Percentiles rank a stretch among this genome's conserved stretches.
Conservation (phyloP, 2,888 invertebrate genomes). For the Tipula vernalis region DNA sequence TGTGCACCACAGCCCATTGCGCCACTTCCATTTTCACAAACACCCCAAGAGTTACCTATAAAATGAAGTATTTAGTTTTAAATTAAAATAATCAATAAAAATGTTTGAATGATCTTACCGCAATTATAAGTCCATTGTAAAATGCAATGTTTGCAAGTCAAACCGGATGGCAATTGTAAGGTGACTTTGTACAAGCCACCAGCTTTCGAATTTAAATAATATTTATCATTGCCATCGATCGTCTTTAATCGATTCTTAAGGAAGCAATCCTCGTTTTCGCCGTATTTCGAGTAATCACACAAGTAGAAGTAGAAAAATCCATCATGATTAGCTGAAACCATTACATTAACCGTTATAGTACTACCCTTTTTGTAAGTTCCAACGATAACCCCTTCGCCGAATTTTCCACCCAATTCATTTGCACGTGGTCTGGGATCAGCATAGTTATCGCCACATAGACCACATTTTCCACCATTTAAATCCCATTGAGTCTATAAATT, state of each 20-base stretch:
- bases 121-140: constrained; percentile 42
- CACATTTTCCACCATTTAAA: constrained; percentile 38
- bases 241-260: constrained; percentile 28
- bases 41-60: constrained; percentile 60
- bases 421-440: constrained; percentile 33
- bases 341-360: constrained; percentile 26
- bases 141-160: constrained; percentile 41
- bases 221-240: constrained; percentile 24
- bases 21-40: constrained; percentile 56
- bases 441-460: constrained; percentile 43
- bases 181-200: constrained; percentile 24
- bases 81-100: background rate
- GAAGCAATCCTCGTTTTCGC: constrained; percentile 42
- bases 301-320: constrained; percentile 39
- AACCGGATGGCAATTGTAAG: constrained; percentile 31
- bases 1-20: constrained; percentile 80
- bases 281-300: constrained; percentile 35
- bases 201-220: constrained; percentile 17
- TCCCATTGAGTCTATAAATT: constrained; percentile 31
- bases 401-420: constrained; percentile 41
- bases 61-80: background rate
- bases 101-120: constrained; percentile 26
- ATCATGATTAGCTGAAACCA: constrained; percentile 37
- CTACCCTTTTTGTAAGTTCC: constrained; percentile 28
- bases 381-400: constrained; percentile 37